Evolutionary conservation across 2,888 invertebrate species (phyloP).

Genomic region (Drosophila robusta): DNA sequence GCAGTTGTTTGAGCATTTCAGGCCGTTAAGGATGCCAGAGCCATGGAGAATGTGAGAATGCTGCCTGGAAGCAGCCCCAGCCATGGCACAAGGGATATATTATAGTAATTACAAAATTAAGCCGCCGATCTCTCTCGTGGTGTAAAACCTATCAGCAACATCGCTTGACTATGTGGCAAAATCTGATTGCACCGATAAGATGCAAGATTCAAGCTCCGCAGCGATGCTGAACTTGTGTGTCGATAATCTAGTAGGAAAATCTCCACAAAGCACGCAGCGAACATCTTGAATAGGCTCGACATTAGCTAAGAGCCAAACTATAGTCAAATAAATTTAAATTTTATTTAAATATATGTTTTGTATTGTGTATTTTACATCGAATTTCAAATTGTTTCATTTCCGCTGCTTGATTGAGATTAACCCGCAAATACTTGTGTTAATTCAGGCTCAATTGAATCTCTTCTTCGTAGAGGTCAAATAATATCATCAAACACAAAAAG

Average conservation of each 20-base stretch:
- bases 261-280: conserved; percentile 7
- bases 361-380: too few species aligned
- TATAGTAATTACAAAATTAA: conserved; percentile 79
- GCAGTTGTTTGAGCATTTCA: conserved; percentile 70
- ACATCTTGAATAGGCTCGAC: neutral
- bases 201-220: conserved; percentile 10
- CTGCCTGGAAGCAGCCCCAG: conserved; percentile 37
- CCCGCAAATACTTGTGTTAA: conserved; percentile 8
- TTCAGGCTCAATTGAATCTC: conserved; percentile 17
- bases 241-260: conserved; percentile 2
- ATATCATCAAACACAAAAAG: conserved; percentile 10
- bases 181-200: conserved; percentile 52
- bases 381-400: too few species aligned
- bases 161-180: conserved; percentile 62
- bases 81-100: conserved; percentile 52
- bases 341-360: too few species aligned
- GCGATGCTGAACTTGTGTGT: conserved; percentile 11
- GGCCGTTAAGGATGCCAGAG: conserved; percentile 69
- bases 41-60: conserved; percentile 56
- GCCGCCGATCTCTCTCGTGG: conserved; percentile 28
- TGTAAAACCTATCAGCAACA: conserved; percentile 47
- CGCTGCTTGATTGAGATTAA: neutral
- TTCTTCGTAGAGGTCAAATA: conserved; percentile 9
- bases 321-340: too few species aligned
- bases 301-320: neutral